Base-by-base conservation (phyloP, 2,113 vertebrate genomes). In the Trochalopteron elliotii region DNA sequence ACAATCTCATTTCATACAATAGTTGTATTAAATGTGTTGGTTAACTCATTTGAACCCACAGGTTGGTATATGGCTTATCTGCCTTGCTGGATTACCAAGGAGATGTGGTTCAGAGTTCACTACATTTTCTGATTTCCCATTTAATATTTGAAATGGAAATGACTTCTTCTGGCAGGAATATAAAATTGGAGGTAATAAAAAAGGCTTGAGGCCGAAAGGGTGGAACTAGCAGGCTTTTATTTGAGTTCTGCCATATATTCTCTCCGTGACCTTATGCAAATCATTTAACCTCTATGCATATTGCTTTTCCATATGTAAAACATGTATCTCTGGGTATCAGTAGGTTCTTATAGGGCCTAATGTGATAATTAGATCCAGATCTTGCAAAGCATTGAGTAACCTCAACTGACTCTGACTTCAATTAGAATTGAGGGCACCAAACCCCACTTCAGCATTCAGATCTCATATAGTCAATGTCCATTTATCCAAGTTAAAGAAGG, bases 111-210 rank as follows among this genome's bases (percentile, higher is more conserved):
- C 94, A 97, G 78, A 97, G 96, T 95, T 96, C 95, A 85, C 67
- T 89, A 35, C 31, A 12, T 94, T 84, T 91, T 95, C 93, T 79
- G 87, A 87, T 95, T 96, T 96, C 28, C 61, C 57, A 84, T 94
- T 96, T 93, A 89, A 87, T 96, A 91, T 95, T 95, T 96, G 96
- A 96, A 96, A 96, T 97, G 93, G 81, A 96, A 96, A 96, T 97
- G 0, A 72, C 61, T 95, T 78, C 31, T 96, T 79, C 84, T 95
- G 70, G 45, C 87, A 94, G 81, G 65, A 93, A 79, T 93, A 65
- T 79, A 85, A 95, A 94, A 91, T 60, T 60, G 44, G 87, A 87
- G 89, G 61, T 85, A 69, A 93, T 76, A 94, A 92, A 88, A 95
- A 83, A 65, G 64, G 76, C 85, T 93, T 0, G 23, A 94, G 81